Percentiles rank a stretch among this genome's conserved stretches.
These are phyloP conservation scores for Marisa cornuarietis DNA, from an alignment of 1,140 invertebrate species.

Conservation along the genomic window DNA sequence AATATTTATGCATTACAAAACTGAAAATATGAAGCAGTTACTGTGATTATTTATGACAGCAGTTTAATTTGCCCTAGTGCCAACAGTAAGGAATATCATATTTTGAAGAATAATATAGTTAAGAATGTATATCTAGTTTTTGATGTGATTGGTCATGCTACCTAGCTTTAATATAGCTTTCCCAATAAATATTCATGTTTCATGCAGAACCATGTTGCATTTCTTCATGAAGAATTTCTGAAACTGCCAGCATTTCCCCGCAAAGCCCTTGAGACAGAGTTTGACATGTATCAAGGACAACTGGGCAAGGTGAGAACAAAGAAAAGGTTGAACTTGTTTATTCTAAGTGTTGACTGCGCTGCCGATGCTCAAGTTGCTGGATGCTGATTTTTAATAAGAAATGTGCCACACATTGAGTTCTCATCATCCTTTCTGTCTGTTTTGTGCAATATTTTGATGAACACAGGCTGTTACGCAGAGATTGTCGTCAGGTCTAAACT, in stretches of 20 bases:
- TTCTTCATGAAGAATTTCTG: slow-evolving; percentile 98
- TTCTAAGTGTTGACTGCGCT: no score
- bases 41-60: neutral
- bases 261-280: slow-evolving; percentile 95
- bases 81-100: neutral
- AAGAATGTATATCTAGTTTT: neutral
- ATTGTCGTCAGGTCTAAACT: no score
- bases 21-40: neutral
- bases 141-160: neutral
- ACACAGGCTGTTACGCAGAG: no score
- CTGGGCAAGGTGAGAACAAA: slow-evolving; percentile 79
- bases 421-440: no score
- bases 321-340: no score
- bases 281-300: slow-evolving; percentile 90
- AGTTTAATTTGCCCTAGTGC: neutral
- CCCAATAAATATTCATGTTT: neutral
- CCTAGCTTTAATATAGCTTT: neutral
- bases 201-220: slow-evolving; percentile 72
- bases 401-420: no score
- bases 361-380: no score
- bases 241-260: slow-evolving; percentile 98
- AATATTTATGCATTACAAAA: neutral
- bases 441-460: no score
- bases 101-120: neutral
- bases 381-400: no score